These are phyloP conservation scores for Aythya fuligula DNA, from an alignment of 2,797 vertebrate species.

Conservation along the genomic window DNA sequence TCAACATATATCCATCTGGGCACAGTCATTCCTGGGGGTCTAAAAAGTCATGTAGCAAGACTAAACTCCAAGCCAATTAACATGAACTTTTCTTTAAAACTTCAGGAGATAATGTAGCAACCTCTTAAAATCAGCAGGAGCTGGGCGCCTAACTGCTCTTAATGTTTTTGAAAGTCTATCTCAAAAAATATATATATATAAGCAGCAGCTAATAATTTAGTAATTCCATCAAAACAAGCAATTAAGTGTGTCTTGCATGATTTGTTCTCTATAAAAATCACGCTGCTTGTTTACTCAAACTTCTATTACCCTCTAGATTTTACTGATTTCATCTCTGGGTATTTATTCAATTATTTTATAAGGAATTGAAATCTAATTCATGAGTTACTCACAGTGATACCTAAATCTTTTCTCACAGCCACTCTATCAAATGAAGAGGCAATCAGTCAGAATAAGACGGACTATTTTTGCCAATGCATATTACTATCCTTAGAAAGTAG, in stretches of 20 bases:
- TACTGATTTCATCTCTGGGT: constrained; percentile 52
- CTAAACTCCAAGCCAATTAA: constrained; percentile 61
- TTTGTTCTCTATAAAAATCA: constrained; percentile 71
- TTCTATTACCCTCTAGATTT: constrained; percentile 63
- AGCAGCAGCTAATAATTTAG: constrained; percentile 62
- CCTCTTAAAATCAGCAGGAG: constrained; percentile 41
- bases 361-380: constrained; percentile 54
- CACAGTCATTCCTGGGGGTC: neutral
- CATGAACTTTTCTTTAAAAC: constrained; percentile 63
- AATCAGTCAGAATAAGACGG: constrained; percentile 9
- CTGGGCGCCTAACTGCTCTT: neutral
- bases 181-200: constrained; percentile 8
- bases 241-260: constrained; percentile 67
- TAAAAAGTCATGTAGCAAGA: constrained; percentile 12
- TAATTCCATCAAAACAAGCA: constrained; percentile 71
- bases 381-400: constrained; percentile 13
- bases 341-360: constrained; percentile 69
- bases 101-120: constrained; percentile 40
- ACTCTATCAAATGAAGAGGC: constrained; percentile 15
- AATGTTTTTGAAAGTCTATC: constrained; percentile 12
- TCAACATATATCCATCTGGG: neutral
- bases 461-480: neutral
- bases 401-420: constrained; percentile 30
- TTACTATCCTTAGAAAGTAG: neutral
- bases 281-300: constrained; percentile 66